Base-by-base conservation (phyloP, 1,140 invertebrate genomes). In the Listronotus bonariensis region DNA sequence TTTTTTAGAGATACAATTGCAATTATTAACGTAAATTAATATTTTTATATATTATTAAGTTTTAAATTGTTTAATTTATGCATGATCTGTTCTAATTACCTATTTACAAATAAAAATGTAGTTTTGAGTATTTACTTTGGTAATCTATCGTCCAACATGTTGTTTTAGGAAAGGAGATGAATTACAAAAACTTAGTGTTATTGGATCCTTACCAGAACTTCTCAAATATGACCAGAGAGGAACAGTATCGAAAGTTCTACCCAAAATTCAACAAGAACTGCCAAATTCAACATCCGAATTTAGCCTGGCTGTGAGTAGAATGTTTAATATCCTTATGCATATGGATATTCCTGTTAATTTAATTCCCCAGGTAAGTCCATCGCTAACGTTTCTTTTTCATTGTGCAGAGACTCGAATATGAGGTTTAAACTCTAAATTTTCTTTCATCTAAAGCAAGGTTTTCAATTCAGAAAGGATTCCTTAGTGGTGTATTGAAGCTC, bases 301-400 rank as follows among this genome's bases (percentile, higher is more conserved):
- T 79, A 86, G 88, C 70, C 76, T 88, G 68, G 85, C 85, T 45
- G 84, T 86, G 17, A 84, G 85, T 40, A 80, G 81, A 31, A 84
- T 85, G 41, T 88, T 89, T 76, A 83, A 86, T 68, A 84, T 85
- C 53, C 83, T 90, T 42, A 79, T 90, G 53, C 82, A 88, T 74
- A 82, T 85, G 67, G 84, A 87, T 62, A 78, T 88, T 45, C 71
- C 72, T 42, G 43, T 74, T 8, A 73, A 72, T 68, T 56, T 75
- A 43, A 53, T 74, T 5, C 49, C 65, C 26, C 59, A 74, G 43
- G 70, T 76, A 53, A 65, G 15, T n/a, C n/a, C n/a, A n/a, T n/a
- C n/a, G n/a, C n/a, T n/a, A n/a, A n/a, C n/a, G n/a, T n/a, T n/a
- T n/a, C n/a, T n/a, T n/a, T n/a, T n/a, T n/a, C n/a, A n/a, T n/a